phyloP scores from a whole-genome alignment of 1,140 invertebrate genomes.

The Brachionus calyciflorus region DNA sequence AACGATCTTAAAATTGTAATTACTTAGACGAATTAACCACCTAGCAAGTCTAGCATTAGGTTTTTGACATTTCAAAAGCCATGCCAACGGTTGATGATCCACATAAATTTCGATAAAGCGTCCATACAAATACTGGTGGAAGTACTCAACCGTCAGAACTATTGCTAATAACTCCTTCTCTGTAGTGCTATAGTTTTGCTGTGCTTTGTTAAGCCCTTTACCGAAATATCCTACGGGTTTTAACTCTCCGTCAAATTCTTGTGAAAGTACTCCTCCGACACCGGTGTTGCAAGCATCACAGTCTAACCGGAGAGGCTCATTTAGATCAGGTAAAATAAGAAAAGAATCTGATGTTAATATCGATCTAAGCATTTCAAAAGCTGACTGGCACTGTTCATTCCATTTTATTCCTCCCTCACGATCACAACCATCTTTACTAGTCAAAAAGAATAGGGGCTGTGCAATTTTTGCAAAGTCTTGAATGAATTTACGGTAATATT shows the following conservation, averaged over 20 bases:
- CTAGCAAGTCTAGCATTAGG: background rate
- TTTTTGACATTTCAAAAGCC: slow-evolving; percentile 52
- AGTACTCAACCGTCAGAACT: slow-evolving; percentile 58
- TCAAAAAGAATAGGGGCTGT: no score
- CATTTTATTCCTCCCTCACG: background rate
- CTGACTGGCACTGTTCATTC: background rate
- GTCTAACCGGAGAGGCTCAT: slow-evolving; percentile 55
- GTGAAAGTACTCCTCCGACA: slow-evolving; percentile 58
- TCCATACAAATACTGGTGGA: slow-evolving; percentile 59
- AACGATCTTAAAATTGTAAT: background rate
- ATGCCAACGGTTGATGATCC: slow-evolving; percentile 61
- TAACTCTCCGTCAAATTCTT: slow-evolving; percentile 47
- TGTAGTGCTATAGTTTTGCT: slow-evolving; percentile 51
- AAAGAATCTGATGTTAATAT: background rate
- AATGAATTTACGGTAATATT: no score
- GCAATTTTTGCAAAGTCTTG: no score
- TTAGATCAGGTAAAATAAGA: slow-evolving; percentile 51
- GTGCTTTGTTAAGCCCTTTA: background rate
- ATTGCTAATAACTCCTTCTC: slow-evolving; percentile 57
- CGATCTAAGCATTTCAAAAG: background rate
- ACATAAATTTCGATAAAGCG: slow-evolving; percentile 58
- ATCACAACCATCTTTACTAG: no score
- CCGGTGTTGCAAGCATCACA: slow-evolving; percentile 60
- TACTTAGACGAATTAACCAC: background rate
- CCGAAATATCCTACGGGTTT: background rate